These are phyloP conservation scores for Plectrocnemia conspersa DNA, from an alignment of 1,140 invertebrate species.

Conservation along the genomic window DNA sequence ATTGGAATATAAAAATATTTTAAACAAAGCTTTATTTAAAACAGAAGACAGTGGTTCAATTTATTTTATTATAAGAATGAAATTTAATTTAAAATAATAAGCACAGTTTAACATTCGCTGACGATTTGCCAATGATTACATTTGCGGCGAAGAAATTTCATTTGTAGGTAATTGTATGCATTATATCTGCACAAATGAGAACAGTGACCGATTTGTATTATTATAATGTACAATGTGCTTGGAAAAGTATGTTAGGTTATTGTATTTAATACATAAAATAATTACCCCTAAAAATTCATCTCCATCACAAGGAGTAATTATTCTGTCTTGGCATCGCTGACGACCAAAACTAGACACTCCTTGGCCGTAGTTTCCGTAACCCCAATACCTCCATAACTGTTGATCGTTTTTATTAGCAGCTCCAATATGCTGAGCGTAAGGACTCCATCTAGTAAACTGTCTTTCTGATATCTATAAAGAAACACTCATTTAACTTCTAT, in stretches of 20 bases:
- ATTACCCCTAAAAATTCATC: conserved; percentile 74
- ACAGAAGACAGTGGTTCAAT: too few species aligned
- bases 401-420: not conserved
- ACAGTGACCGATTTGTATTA: not conserved
- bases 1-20: too few species aligned
- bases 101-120: not conserved
- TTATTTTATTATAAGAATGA: not conserved
- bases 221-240: not conserved
- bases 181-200: not conserved
- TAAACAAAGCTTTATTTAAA: too few species aligned
- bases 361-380: conserved; percentile 43
- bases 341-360: conserved; percentile 41
- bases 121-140: not conserved
- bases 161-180: not conserved
- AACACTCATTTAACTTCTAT: not conserved
- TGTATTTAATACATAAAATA: conserved; percentile 6
- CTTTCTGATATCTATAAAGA: too few species aligned
- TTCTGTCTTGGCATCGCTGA: conserved; percentile 61
- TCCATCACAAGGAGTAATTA: conserved; percentile 74
- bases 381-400: conserved; percentile 41
- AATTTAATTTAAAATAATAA: not conserved
- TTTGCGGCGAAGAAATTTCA: not conserved
- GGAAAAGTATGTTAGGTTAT: too few species aligned
- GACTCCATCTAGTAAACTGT: conserved; percentile 41
- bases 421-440: conserved; percentile 44